Evolutionary conservation across 2,113 vertebrate species (phyloP).

Genomic region (Nyctereutes procyonoides): DNA sequence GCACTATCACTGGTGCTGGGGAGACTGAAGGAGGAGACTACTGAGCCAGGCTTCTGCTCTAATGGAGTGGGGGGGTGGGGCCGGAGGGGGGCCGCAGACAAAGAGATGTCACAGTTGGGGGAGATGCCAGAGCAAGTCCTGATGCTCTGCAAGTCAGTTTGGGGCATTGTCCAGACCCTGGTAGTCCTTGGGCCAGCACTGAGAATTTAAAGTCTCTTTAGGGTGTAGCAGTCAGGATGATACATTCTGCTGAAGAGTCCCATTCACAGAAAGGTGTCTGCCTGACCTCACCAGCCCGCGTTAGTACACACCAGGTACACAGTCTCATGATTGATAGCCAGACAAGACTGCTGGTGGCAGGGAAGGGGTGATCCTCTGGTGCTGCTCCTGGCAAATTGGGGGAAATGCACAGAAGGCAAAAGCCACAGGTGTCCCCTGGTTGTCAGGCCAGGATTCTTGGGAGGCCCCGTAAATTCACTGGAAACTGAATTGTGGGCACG

Average conservation of each 20-base stretch:
- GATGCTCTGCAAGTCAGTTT: not conserved
- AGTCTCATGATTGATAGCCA: too few relatives aligned
- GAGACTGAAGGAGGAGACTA: not conserved
- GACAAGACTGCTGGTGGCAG: not conserved
- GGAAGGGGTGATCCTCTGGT: not conserved
- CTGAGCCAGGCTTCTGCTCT: not conserved
- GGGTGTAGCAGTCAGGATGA: not conserved
- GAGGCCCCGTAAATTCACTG: rapidly evolving
- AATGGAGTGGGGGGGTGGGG: too few relatives aligned
- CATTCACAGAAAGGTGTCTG: not conserved
- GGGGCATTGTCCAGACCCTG: not conserved
- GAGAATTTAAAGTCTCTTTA: not conserved
- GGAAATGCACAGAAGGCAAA: not conserved
- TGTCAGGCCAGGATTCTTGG: not conserved
- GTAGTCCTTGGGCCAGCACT: not conserved
- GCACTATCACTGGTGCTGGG: not conserved
- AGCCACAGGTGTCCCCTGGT: not conserved
- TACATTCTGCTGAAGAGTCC: not conserved
- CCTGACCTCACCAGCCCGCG: not conserved
- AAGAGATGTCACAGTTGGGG: not conserved
- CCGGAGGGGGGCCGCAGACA: too few relatives aligned
- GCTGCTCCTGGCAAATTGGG: not conserved
- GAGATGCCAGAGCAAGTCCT: not conserved
- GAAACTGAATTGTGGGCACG: rapidly evolving
- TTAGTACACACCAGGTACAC: too few relatives aligned